phyloP scores from a whole-genome alignment of 2,888 invertebrate species.

The Charanyca ferruginea region DNA sequence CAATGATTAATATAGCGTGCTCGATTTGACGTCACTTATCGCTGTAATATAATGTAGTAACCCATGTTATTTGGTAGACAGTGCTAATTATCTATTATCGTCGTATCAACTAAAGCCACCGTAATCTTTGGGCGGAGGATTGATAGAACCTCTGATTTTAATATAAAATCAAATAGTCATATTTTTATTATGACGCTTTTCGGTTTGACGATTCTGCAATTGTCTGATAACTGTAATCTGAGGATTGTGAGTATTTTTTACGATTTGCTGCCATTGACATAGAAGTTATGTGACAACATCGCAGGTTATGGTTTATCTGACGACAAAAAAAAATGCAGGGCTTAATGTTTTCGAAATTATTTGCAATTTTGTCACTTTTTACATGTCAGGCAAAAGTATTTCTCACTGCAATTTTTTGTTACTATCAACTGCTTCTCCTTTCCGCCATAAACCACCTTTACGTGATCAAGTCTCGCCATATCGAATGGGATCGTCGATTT shows the following conservation, averaged over 20 bases:
- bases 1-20: conserved; percentile 55
- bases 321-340: too few species aligned
- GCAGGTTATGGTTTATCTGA: too few species aligned
- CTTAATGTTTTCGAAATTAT: too few species aligned
- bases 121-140: conserved; percentile 25
- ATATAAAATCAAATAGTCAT: conserved; percentile 28
- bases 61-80: conserved; percentile 45
- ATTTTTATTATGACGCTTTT: conserved; percentile 26
- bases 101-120: conserved; percentile 18
- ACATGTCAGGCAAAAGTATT: too few species aligned
- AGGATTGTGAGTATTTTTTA: conserved; percentile 11
- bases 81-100: conserved; percentile 44
- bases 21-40: conserved; percentile 59
- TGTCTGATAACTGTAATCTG: conserved; percentile 19
- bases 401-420: too few species aligned
- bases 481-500: too few species aligned
- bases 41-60: conserved; percentile 51
- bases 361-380: too few species aligned
- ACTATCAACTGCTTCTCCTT: too few species aligned
- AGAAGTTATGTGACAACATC: too few species aligned
- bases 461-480: too few species aligned
- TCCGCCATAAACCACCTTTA: too few species aligned
- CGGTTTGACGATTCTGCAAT: conserved; percentile 19
- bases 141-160: conserved; percentile 47
- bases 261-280: too few species aligned